A percentile compares a stretch with the other conserved stretches of the same genome.
These are phyloP conservation scores for Eumerus sabulonum DNA, from an alignment of 2,888 invertebrate genomes.

Conservation along the genomic window DNA sequence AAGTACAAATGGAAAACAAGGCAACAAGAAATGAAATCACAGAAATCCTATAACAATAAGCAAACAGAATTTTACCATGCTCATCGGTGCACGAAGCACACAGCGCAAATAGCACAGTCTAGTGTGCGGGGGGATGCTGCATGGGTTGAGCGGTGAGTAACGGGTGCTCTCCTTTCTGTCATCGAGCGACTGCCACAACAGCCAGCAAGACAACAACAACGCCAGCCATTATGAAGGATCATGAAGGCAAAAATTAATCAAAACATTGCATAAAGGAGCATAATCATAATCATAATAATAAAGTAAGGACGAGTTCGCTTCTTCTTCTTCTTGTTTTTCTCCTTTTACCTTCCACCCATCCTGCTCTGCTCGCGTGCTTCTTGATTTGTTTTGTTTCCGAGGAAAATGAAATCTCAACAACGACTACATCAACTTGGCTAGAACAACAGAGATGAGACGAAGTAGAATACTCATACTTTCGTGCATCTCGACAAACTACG, in stretches of 20 bases:
- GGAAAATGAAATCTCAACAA: conserved; percentile 71
- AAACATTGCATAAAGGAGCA: conserved; percentile 79
- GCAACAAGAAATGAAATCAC: conserved; percentile 69
- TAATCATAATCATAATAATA: conserved; percentile 79
- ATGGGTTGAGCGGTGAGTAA: not conserved
- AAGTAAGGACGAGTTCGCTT: conserved; percentile 71
- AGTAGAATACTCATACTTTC: conserved; percentile 47
- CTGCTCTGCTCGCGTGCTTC: not conserved
- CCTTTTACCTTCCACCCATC: conserved; percentile 19
- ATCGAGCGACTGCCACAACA: conserved; percentile 51
- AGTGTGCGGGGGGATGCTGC: no score
- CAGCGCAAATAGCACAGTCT: conserved; percentile 12
- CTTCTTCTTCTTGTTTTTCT: conserved; percentile 3
- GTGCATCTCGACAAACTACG: conserved; percentile 17
- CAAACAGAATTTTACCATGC: conserved; percentile 56
- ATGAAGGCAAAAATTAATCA: conserved; percentile 74
- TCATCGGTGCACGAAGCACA: conserved; percentile 10
- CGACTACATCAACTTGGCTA: conserved; percentile 11
- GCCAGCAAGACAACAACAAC: conserved; percentile 61
- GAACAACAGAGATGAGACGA: conserved; percentile 30
- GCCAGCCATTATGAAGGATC: conserved; percentile 64
- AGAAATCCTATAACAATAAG: conserved; percentile 66
- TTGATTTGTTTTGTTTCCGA: conserved; percentile 57
- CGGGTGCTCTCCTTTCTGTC: conserved; percentile 51
- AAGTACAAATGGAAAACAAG: conserved; percentile 35